These are phyloP conservation scores for Drosophila tripunctata DNA, from an alignment of 2,888 invertebrate species.

Conservation along the genomic window DNA sequence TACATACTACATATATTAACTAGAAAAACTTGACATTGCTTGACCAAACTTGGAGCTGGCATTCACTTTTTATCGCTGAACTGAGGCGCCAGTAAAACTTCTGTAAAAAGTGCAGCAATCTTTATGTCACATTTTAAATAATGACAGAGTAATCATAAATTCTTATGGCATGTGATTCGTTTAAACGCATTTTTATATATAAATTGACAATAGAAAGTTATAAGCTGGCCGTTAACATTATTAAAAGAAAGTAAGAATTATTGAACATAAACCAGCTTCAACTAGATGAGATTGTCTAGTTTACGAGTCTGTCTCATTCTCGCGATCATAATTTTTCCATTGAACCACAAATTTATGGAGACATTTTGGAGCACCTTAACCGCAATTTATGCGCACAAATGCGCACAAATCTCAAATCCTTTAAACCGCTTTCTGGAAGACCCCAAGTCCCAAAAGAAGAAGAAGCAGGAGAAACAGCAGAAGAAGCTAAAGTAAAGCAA, in stretches of 20 bases:
- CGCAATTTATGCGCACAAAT: conserved; percentile 61
- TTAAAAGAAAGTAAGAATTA: background rate
- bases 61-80: conserved; percentile 64
- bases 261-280: conserved; percentile 4
- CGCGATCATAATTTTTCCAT: background rate
- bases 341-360: conserved; percentile 51
- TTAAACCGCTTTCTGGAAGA: conserved; percentile 67
- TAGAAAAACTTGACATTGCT: conserved; percentile 73
- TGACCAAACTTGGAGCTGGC: conserved; percentile 55
- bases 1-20: conserved; percentile 22
- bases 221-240: background rate
- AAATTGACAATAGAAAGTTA: conserved; percentile 5
- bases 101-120: conserved; percentile 30
- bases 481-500: conserved; percentile 24
- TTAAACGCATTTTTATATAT: too few relatives aligned
- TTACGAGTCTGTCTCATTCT: background rate
- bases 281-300: background rate
- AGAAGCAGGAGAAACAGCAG: conserved; percentile 18
- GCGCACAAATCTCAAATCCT: conserved; percentile 65
- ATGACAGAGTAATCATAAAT: conserved; percentile 46
- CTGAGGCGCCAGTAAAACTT: conserved; percentile 19
- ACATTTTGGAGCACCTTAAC: conserved; percentile 57
- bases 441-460: background rate
- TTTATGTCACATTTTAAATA: conserved; percentile 40
- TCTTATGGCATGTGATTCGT: conserved; percentile 8